These are phyloP conservation scores for Alexandromys fortis DNA, from an alignment of 2,113 vertebrate genomes.

Conservation along the genomic window DNA sequence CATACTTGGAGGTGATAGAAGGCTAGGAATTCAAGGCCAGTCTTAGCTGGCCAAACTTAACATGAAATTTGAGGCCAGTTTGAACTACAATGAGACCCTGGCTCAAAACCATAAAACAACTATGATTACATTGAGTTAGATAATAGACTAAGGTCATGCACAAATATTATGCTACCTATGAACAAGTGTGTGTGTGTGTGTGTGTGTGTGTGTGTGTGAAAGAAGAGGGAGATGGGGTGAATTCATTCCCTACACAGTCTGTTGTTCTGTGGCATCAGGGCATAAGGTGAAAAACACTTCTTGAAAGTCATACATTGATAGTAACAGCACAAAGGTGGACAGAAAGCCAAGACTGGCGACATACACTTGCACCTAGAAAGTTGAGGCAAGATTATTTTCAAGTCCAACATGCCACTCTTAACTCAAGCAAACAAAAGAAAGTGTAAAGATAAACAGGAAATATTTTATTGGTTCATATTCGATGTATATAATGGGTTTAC, in stretches of 20 bases:
- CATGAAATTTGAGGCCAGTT: neutral
- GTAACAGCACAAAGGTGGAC: slow-evolving; percentile 18
- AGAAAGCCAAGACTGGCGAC: neutral
- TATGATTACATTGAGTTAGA: neutral
- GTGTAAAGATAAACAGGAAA: neutral
- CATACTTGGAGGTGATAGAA: neutral
- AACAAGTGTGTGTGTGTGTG: neutral
- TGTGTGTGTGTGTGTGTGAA: neutral
- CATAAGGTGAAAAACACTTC: neutral
- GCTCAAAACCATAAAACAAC: neutral
- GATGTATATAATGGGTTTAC: neutral
- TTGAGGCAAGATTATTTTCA: neutral
- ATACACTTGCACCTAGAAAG: neutral
- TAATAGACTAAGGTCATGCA: neutral
- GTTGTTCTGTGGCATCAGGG: neutral
- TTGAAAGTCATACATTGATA: neutral
- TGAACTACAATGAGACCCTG: neutral
- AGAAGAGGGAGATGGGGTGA: neutral
- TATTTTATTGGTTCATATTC: neutral
- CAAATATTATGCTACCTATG: neutral
- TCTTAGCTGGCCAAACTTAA: neutral
- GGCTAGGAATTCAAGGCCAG: neutral
- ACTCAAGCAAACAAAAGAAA: neutral
- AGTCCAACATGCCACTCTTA: neutral
- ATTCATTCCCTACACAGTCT: neutral